phyloP scores from a whole-genome alignment of 1,140 invertebrate genomes.

The Neodiprion virginianus region DNA sequence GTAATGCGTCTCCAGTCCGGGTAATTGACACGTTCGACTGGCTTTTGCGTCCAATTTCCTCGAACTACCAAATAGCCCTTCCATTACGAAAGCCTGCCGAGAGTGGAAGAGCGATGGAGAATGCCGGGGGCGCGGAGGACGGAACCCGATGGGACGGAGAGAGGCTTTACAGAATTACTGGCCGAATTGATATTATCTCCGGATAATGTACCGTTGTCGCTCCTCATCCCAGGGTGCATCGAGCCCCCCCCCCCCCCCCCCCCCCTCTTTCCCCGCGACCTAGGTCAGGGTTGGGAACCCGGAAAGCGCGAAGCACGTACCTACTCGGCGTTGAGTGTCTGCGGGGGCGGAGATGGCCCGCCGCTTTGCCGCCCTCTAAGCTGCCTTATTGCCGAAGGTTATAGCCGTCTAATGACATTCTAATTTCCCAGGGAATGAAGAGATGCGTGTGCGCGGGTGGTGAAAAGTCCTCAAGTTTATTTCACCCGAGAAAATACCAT shows the following conservation, averaged over 20 bases:
- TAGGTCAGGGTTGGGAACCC: background rate
- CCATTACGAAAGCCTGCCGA: background rate
- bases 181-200: conserved; percentile 5
- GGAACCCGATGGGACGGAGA: background rate
- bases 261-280: background rate
- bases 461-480: too few relatives aligned
- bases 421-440: too few relatives aligned
- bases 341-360: too few relatives aligned
- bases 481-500: too few relatives aligned
- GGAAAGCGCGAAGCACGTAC: background rate
- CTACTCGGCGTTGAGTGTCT: too few relatives aligned
- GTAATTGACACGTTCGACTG: conserved; percentile 4
- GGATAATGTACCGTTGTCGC: conserved; percentile 6
- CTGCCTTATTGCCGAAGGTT: too few relatives aligned
- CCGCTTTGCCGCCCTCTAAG: too few relatives aligned
- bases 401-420: too few relatives aligned
- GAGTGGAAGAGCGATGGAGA: background rate
- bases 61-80: conserved; percentile 7
- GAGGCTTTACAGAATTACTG: conserved; percentile 7
- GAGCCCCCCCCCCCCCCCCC: background rate
- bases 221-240: background rate
- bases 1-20: conserved; percentile 3
- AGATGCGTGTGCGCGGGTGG: too few relatives aligned
- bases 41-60: conserved; percentile 7
- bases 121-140: background rate